Base-by-base conservation (phyloP, 1,140 invertebrate species). In the Planococcus citri region DNA sequence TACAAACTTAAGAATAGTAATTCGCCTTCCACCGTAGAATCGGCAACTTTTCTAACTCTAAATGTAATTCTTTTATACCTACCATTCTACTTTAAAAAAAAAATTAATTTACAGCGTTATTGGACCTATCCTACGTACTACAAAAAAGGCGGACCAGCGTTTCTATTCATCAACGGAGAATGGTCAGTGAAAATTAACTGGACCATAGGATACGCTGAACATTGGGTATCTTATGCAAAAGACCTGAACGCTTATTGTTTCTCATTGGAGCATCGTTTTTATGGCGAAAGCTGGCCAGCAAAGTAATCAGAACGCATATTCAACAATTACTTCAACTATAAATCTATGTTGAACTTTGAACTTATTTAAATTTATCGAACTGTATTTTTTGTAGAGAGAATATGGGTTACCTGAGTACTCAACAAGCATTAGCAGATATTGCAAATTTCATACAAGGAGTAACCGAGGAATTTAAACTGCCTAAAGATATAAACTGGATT, bases 281-380 rank as follows among this genome's bases (percentile, higher is more conserved):
- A 97, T 84, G 95, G 95, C 71, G 86, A 93, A 78, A 95, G 92
- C 79, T 89, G 88, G 75, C 95, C 95, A 3, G 92, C 90, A 14
- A 71, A 74, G 88, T 90, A 82, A 68, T n/a, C n/a, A n/a, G 12
- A 33, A 12, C 33, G n/a, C 17, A 68, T 12, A 3, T 25, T 68
- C 38, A 10, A 12, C 33, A 69, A 10, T n/a, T n/a, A n/a, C n/a
- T n/a, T n/a, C n/a, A n/a, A n/a, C n/a, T n/a, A n/a, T n/a, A 24
- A 51, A 20, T 61, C 37, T n/a, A 25, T 69, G 21, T 37, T n/a
- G 25, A 2, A 70, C 9, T 60, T 25, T 27, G 22, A n/a, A n/a
- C n/a, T n/a, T n/a, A n/a, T n/a, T n/a, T n/a, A n/a, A n/a, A n/a
- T n/a, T n/a, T n/a, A n/a, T n/a, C n/a, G n/a, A n/a, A n/a, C n/a